Evolutionary conservation across 1,140 invertebrate genomes (phyloP).

Genomic region (Macrosteles quadrilineatus): DNA sequence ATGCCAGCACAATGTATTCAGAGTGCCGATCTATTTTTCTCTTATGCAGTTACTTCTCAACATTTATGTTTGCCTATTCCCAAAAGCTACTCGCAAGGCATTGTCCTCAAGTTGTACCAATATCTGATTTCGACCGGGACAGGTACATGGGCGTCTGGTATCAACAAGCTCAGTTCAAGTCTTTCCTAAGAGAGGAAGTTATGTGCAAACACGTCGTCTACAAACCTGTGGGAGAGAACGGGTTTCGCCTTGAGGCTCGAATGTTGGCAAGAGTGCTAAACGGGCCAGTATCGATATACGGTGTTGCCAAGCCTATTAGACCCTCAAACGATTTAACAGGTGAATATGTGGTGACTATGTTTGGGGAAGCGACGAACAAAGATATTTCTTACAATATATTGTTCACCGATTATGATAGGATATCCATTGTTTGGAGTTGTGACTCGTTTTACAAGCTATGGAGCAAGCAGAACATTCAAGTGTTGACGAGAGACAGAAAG

Average conservation of each 20-base stretch:
- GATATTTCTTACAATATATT: not conserved
- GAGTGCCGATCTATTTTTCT: too few species aligned
- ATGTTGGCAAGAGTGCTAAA: not conserved
- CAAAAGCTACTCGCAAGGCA: not conserved
- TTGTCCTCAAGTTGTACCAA: not conserved
- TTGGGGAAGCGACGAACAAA: not conserved
- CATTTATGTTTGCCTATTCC: too few species aligned
- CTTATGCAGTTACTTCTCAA: too few species aligned
- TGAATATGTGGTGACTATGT: not conserved
- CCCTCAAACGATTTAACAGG: not conserved
- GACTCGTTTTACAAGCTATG: too few species aligned
- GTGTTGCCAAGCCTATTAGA: not conserved
- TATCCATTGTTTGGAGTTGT: not conserved
- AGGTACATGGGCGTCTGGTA: too few species aligned
- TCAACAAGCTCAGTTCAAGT: too few species aligned
- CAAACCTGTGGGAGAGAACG: not conserved
- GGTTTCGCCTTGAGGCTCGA: not conserved
- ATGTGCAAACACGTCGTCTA: not conserved
- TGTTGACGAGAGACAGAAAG: too few species aligned
- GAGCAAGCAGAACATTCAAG: too few species aligned
- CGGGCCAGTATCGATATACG: not conserved
- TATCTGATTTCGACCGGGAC: not conserved
- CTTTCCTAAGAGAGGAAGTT: not conserved
- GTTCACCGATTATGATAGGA: too few species aligned
- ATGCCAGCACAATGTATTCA: too few species aligned